Base-by-base conservation (phyloP, 2,888 invertebrate genomes). In the Nomada goodeniana region DNA sequence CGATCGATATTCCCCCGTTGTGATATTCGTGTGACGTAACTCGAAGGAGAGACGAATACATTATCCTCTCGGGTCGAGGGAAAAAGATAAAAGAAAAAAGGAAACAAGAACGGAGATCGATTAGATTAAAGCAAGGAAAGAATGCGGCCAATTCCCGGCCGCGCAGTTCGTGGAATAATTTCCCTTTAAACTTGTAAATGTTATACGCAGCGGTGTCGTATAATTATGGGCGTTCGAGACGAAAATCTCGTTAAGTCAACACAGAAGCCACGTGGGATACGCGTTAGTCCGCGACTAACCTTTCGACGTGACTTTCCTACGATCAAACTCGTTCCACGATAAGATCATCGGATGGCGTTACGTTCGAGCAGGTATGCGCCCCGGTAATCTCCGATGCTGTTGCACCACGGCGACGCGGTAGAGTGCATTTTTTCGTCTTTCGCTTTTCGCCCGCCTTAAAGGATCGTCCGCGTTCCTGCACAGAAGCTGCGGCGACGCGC, bases 271-370 rank as follows among this genome's bases (percentile, higher is more conserved):
- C 75, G 57, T 61, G 75, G 73, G 61, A 86, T 85, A 85, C 83
- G 84, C 80, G 68, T 80, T 80, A 64, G 83, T 59, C 76, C 73
- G 68, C 76, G 76, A 59, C 75, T 79, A 85, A 83, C 88, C 89
- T 78, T 84, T 84, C 86, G 72, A 75, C 80, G 81, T 83, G 80
- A 86, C 71, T 85, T 87, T 78, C 67, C 78, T 76, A 69, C 84
- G 89, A 89, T 89, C 86, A 85, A 89, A 89, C 89, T 85, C 80
- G 89, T 89, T 89, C 74, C 68, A n/a, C 70, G 89, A 89, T 89
- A 89, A 89, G 88, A 88, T 88, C 88, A 61, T 88, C 84, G 76
- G 80, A 86, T 82, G 87, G 80, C 80, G 85, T 86, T 88, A 86
- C 55, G 75, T 86, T 81, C 73, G 59, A 84, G 67, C 73, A 80